Base-by-base conservation (phyloP, 2,797 vertebrate species). In the Vipera ursinii region DNA sequence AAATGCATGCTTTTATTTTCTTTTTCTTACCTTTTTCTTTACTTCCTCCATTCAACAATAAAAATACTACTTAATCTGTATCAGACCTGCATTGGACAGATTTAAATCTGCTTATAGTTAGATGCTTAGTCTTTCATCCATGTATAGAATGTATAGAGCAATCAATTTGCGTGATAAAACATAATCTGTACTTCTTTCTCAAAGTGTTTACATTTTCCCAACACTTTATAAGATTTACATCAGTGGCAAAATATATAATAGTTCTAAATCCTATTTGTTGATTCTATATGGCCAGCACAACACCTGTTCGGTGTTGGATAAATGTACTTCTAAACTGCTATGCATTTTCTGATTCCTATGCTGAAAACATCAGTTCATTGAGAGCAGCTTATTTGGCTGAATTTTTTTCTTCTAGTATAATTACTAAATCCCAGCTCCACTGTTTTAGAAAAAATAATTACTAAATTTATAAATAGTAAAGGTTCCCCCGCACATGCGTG, bases 181-280 rank as follows among this genome's bases (percentile, higher is more conserved):
- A 59, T 95, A 48, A 94, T 89, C 88, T 96, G 2, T 94, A 96
- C 10, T 92, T 92, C 15, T 69, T 90, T 89, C 17, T 73, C 51
- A 89, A 94, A 73, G 20, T 2, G 78, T 91, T 60, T 92, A 59
- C 17, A 91, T 0, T 0, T 0, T 73, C 51, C 63, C 1, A 24
- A 28, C 2, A 2, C 22, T 69, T 56, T 63, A 89, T 69, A 90
- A 53, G 28, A 38, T 32, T 87, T 87, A 53, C 60, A 90, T 20
- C 53, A 91, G 91, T 44, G 22, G 15, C 20, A 89, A 85, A 32
- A 10, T 93, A 69, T 89, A 92, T 60, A 44, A 48, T 60, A 14
- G 44, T 82, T 92, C 20, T 92, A 38, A 86, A 69, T 90, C 32
- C 20, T 20, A 90, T 3, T 32, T 89, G 57, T 89, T 63, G 78